Evolutionary conservation across 2,888 invertebrate species (phyloP), one percentile per base, ranked within the genome.

Genomic region (Drosophila infuscata): DNA sequence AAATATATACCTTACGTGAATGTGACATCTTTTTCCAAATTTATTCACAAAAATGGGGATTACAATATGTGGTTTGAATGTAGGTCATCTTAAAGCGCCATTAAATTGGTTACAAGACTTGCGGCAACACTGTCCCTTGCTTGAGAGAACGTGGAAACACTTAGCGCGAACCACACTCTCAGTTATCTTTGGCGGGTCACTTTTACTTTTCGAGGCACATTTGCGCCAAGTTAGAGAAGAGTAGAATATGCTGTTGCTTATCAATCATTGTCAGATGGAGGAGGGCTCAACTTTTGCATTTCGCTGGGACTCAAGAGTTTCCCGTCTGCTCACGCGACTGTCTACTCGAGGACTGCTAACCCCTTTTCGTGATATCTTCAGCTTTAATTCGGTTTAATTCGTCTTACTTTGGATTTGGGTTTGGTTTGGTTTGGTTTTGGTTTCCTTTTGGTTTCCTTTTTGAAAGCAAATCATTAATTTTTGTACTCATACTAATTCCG

Each of bases 191-290:
- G 53, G 60, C 78, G 76, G 82, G 68, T 74, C 90, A 90, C 87
- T 87, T 91, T 87, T 90, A 88, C 89, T 91, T 90, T 88, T 81
- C 25, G 74, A 73, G 76, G 77, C 76, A 88, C 74, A 85, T 75
- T 83, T 74, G 73, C 63, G 70, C 65, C 46, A 25, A 57, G 72
- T 71, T 82, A 81, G 76, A 59, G 74, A 74, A 88, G 84, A 86
- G 90, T 90, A 79, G 76, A 91, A 81, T 86, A 66, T 75, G 78
- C 78, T 81, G 76, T 81, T 81, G 79, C 91, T 83, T 90, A 92
- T 92, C 92, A 92, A 92, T 92, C 91, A 92, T 82, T 92, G 91
- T 88, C 87, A 88, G 83, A 48, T 59, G 74, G 69, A 81, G 77
- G 68, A 69, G 74, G 69, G 85, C 70, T 78, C 79, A 75, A 74